Base-by-base conservation (phyloP, 2,797 vertebrate species). In the Thalassophryne amazonica region DNA sequence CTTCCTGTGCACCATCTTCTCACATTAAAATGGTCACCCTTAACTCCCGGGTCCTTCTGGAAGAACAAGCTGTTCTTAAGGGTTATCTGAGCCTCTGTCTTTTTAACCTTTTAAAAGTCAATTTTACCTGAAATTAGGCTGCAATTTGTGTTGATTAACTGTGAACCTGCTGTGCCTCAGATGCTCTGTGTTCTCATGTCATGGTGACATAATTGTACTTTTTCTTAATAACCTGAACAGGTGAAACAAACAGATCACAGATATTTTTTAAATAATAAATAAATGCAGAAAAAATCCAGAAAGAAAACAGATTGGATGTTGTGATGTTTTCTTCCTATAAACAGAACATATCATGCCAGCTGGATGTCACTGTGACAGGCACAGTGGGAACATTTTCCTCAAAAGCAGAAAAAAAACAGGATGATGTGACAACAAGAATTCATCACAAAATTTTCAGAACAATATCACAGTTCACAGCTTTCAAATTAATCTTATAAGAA, bases 61-160 rank as follows among this genome's bases (percentile, higher is more conserved):
- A n/a, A n/a, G n/a, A n/a, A n/a, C n/a, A n/a, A n/a, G n/a, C n/a
- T n/a, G n/a, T n/a, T n/a, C n/a, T n/a, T 10, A n/a, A 20, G 27
- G 34, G 27, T 12, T 40, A 9, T 16, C 7, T 23, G 14, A 5
- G 2, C 45, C 33, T 38, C 29, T 31, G 38, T 34, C 5, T 23
- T 4, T 23, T 23, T 16, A 9, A 13, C 29, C 48, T 42, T 21
- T 18, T 37, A 22, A 57, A 68, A 61, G 21, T 22, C 17, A 13
- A 17, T 40, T 58, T 25, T 25, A 2, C 15, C 3, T 50, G 30
- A 57, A 72, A 52, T 43, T 27, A 62, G 40, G 19, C 34, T 21
- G 42, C 29, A 12, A 36, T 19, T 40, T 25, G 42, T 9, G 3
- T 19, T 22, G 13, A 61, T 55, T 45, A 50, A 39, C 53, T 35